Evolutionary conservation across 2,888 invertebrate genomes (phyloP), one percentile per base, ranked within the genome.

Genomic region (Dendrolimus pini): DNA sequence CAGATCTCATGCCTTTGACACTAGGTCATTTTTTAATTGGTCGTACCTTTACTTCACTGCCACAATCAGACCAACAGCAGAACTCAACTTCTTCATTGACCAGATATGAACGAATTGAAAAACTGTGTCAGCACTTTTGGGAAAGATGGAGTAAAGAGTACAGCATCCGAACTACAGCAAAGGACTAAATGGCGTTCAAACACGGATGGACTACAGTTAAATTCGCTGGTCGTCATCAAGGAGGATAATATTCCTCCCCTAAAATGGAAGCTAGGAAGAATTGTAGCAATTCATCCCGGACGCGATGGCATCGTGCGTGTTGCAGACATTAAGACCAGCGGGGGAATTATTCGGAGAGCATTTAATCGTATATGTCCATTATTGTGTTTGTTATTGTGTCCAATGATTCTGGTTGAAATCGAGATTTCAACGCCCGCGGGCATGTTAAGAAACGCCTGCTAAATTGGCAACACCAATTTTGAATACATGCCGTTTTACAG

Each of bases 221-320:
- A 58, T 30, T 56, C 56, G 2, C 47, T 68, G 41, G 67, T 66
- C 1, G 12, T 69, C 7, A 52, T 68, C 7, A 66, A 66, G 54
- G 68, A 69, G 7, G 64, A 65, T 30, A 52, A 59, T 12, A 54
- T 66, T 2, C 65, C 64, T 2, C 64, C 63, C 1, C 52, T 67
- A 0, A 63, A 62, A 41, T 70, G 65, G 65, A 59, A 54, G n/a
- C 58, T 71, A 0, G 68, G 67, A n/a, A 59, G 68, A 14, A 57
- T 70, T 47, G 52, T 56, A 0, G 55, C 52, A 0, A 54, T 59
- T 0, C 55, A 59, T 8, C 62, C 65, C 10, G 66, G 66, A 9
- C 9, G 53, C 2, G 68, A 67, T 55, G 65, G 63, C 0, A 59
- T 68, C 8, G 41, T 58, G 9, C 57, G 70, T 1, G 68, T 67